Percentiles rank a stretch among this genome's conserved stretches.
Conservation (phyloP, 2,113 vertebrate species). For the Craseonycteris thonglongyai region DNA sequence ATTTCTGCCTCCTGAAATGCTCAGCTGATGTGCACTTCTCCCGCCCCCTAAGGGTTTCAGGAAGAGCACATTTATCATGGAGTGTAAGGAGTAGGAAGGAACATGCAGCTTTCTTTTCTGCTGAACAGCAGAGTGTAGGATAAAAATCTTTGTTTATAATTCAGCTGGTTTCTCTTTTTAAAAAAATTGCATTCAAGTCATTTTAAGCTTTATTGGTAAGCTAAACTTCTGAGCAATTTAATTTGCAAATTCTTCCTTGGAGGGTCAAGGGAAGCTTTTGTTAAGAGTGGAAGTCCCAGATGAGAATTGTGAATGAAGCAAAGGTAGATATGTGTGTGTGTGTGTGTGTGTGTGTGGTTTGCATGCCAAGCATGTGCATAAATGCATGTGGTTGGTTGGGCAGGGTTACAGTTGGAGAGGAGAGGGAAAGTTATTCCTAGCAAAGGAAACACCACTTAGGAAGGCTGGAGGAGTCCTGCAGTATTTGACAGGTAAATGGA, state of each 20-base stretch:
- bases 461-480: background rate
- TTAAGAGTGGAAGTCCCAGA: background rate
- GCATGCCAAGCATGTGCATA: background rate
- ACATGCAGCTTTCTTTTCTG: background rate
- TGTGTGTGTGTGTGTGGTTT: background rate
- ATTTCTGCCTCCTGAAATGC: conserved; percentile 33
- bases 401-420: background rate
- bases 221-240: background rate
- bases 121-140: background rate
- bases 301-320: background rate
- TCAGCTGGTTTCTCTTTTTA: background rate
- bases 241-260: background rate
- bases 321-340: background rate
- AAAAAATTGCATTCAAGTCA: background rate
- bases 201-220: background rate
- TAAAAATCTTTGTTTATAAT: conserved; percentile 26
- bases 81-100: background rate
- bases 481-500: background rate
- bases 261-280: background rate
- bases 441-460: background rate
- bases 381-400: background rate
- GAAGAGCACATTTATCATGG: background rate
- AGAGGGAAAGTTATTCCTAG: background rate
- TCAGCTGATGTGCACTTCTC: background rate
- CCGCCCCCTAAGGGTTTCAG: background rate